Evolutionary conservation across 2,797 vertebrate species (phyloP).

Genomic region (Rachycentron canadum): DNA sequence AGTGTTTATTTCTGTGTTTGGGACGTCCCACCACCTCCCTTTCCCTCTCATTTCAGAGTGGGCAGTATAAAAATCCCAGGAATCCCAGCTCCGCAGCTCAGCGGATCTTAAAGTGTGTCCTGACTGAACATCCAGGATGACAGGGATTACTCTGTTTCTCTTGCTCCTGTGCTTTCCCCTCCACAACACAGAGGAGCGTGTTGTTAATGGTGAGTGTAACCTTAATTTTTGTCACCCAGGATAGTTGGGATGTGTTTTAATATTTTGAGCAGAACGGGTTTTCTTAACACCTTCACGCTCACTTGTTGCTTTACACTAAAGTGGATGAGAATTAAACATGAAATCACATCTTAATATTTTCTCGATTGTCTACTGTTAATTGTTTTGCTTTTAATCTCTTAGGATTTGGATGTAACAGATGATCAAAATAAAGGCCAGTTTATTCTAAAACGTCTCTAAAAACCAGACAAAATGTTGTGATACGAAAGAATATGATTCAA

Average conservation of each 20-base stretch:
- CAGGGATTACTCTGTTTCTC: slow-evolving; percentile 77
- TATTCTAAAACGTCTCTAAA: not conserved
- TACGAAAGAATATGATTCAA: not conserved
- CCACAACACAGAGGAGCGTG: slow-evolving; percentile 77
- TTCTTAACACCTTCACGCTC: not conserved
- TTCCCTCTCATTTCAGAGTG: slow-evolving; percentile 50
- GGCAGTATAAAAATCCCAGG: slow-evolving; percentile 76
- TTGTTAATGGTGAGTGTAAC: slow-evolving; percentile 78
- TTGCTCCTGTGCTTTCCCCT: slow-evolving; percentile 75
- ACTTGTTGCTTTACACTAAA: not conserved
- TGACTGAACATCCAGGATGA: slow-evolving; percentile 71
- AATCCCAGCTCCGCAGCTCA: slow-evolving; percentile 55
- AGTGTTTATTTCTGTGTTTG: slow-evolving; percentile 58
- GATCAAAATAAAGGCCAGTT: not conserved
- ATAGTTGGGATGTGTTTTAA: not conserved
- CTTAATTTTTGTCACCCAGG: not conserved
- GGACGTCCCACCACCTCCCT: slow-evolving; percentile 73
- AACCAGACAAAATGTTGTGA: not conserved
- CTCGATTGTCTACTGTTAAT: not conserved
- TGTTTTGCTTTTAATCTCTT: not conserved
- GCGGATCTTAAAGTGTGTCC: slow-evolving; percentile 50
- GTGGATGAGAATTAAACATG: not conserved
- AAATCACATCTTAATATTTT: not conserved
- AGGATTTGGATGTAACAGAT: not conserved
- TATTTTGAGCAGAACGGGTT: not conserved